These are phyloP conservation scores for Scelioninae gen. 2 DNA, from an alignment of 2,888 invertebrate species.

Conservation along the genomic window DNA sequence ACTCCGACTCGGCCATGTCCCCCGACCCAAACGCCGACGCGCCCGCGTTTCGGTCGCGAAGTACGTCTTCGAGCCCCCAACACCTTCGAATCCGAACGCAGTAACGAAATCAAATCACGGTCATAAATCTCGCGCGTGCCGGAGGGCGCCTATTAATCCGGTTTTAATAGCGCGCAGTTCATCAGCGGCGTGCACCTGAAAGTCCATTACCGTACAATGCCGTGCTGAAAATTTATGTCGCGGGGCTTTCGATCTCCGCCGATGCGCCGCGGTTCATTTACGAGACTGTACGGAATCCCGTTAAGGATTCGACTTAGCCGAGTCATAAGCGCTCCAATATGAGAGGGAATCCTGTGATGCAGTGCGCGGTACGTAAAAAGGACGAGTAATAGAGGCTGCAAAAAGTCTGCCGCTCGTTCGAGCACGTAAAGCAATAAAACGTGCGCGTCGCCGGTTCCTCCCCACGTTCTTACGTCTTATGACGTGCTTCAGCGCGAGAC, in stretches of 20 bases:
- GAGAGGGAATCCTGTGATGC: slow-evolving; percentile 25
- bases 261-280: slow-evolving; percentile 47
- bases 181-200: slow-evolving; percentile 38
- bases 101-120: slow-evolving; percentile 37
- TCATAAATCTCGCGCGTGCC: slow-evolving; percentile 42
- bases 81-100: background rate
- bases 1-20: too few relatives aligned
- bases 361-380: slow-evolving; percentile 50
- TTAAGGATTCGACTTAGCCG: slow-evolving; percentile 43
- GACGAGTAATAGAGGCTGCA: slow-evolving; percentile 63
- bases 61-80: too few relatives aligned
- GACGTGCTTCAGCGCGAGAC: slow-evolving; percentile 36
- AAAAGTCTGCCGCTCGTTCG: slow-evolving; percentile 63
- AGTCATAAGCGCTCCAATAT: slow-evolving; percentile 50
- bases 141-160: slow-evolving; percentile 48
- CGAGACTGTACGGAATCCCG: slow-evolving; percentile 42
- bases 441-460: slow-evolving; percentile 54
- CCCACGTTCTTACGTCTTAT: slow-evolving; percentile 24
- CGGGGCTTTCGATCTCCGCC: slow-evolving; percentile 42
- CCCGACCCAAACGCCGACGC: too few relatives aligned
- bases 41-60: too few relatives aligned
- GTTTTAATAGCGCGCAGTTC: slow-evolving; percentile 55
- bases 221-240: slow-evolving; percentile 50
- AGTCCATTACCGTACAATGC: slow-evolving; percentile 55
- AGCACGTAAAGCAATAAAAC: slow-evolving; percentile 70